These are phyloP conservation scores for Tethya wilhelma DNA, from an alignment of 37 sponge, comb jelly and placozoan genomes.

Conservation along the genomic window DNA sequence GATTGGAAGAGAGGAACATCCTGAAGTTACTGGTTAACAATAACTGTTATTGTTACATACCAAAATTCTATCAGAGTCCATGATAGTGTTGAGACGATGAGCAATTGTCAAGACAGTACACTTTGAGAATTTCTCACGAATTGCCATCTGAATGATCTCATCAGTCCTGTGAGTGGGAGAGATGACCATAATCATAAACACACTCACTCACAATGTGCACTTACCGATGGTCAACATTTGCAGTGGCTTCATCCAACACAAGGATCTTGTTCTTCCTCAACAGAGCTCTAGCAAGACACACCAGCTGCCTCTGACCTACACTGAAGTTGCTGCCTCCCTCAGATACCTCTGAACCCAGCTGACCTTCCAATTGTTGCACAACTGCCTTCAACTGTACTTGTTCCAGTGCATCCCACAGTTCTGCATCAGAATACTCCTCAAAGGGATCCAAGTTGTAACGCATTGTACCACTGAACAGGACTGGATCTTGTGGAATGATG, in stretches of 20 bases:
- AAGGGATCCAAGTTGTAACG: slow-evolving; percentile 93
- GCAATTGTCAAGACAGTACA: slow-evolving; percentile 94
- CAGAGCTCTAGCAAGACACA: slow-evolving; percentile 86
- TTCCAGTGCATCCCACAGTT: slow-evolving; percentile 80
- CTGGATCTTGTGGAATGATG: slow-evolving; percentile 94
- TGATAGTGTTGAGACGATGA: slow-evolving; percentile 93
- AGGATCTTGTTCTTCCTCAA: slow-evolving; percentile 82
- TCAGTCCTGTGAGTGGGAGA: slow-evolving; percentile 88
- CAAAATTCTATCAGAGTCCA: slow-evolving; percentile 88
- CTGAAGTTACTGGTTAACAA: no score
- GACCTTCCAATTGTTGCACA: slow-evolving; percentile 53
- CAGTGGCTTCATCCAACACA: slow-evolving; percentile 89
- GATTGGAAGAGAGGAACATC: no score
- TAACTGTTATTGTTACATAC: no score
- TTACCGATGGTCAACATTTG: slow-evolving; percentile 84
- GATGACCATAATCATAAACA: no score
- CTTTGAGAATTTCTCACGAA: slow-evolving; percentile 70
- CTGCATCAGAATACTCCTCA: slow-evolving; percentile 52
- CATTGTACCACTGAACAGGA: slow-evolving; percentile 89
- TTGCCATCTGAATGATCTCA: slow-evolving; percentile 83
- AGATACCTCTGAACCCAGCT: slow-evolving; percentile 61
- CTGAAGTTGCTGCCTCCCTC: slow-evolving; percentile 87
- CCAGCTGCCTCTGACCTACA: slow-evolving; percentile 86
- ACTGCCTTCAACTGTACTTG: slow-evolving; percentile 81
- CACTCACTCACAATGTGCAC: no score